These are phyloP conservation scores for Spilogale gracilis DNA, from an alignment of 2,113 vertebrate species.

Conservation along the genomic window DNA sequence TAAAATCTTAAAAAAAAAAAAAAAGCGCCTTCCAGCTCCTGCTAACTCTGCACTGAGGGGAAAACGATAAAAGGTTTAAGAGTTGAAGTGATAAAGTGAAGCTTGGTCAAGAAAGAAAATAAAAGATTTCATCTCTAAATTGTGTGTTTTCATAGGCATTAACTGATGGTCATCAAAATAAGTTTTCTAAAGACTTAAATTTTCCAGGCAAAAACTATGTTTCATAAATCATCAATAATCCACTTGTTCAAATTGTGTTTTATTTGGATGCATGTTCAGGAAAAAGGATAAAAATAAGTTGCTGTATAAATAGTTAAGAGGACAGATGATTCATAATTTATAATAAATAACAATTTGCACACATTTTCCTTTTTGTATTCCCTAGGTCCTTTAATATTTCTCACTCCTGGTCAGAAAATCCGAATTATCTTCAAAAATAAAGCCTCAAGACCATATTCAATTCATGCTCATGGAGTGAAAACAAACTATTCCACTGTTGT, in stretches of 20 bases:
- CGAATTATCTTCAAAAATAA: slow-evolving; percentile 94
- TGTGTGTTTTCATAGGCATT: not conserved
- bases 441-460: slow-evolving; percentile 92
- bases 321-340: slow-evolving; percentile 46
- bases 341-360: slow-evolving; percentile 51
- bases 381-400: slow-evolving; percentile 91
- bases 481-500: slow-evolving; percentile 85
- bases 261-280: not conserved
- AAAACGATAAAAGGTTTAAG: not conserved
- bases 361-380: slow-evolving; percentile 59
- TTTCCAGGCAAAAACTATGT: not conserved
- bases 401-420: slow-evolving; percentile 89
- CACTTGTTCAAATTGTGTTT: slow-evolving; percentile 28
- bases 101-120: not conserved
- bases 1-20: no score
- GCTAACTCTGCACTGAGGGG: not conserved
- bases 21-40: not conserved
- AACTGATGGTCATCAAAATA: not conserved
- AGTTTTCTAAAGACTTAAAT: slow-evolving; percentile 32
- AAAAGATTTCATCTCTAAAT: not conserved
- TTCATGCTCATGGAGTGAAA: slow-evolving; percentile 94
- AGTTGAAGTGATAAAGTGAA: not conserved
- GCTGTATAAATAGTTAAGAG: not conserved
- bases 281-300: slow-evolving; percentile 38
- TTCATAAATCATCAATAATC: not conserved